phyloP scores from a whole-genome alignment of 2,888 invertebrate genomes.

The Timema cristinae region DNA sequence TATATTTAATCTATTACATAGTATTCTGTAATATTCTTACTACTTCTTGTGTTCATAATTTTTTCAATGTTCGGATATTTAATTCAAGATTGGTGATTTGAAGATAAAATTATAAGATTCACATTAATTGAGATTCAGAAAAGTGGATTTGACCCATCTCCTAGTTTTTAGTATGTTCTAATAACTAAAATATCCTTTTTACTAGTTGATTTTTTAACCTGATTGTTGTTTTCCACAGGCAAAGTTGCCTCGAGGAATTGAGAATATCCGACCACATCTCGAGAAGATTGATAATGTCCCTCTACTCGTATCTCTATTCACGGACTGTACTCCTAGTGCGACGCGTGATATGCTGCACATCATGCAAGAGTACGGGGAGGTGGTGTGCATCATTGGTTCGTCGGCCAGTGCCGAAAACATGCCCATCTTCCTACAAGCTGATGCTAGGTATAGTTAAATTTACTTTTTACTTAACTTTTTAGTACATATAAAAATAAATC shows the following conservation, averaged over 20 bases:
- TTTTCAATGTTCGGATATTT: too few species aligned
- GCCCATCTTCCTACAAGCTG: constrained; percentile 90
- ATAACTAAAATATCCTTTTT: background rate
- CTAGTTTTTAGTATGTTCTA: background rate
- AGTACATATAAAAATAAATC: too few species aligned
- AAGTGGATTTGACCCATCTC: too few species aligned
- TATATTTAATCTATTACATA: too few species aligned
- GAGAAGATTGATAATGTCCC: constrained; percentile 97
- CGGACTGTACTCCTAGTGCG: constrained; percentile 91
- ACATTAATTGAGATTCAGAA: too few species aligned
- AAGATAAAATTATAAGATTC: too few species aligned
- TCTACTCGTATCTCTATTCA: constrained; percentile 92
- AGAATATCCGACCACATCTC: constrained; percentile 93
- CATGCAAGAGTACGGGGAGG: constrained; percentile 70
- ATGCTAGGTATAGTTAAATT: constrained; percentile 61
- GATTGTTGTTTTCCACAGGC: constrained; percentile 54
- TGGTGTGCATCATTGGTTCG: constrained; percentile 91
- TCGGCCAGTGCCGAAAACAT: constrained; percentile 87
- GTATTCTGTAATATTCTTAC: too few species aligned
- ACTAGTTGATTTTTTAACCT: constrained; percentile 20
- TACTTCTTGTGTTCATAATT: too few species aligned
- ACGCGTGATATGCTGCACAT: constrained; percentile 90
- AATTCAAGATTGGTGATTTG: too few species aligned
- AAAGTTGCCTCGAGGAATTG: constrained; percentile 92
- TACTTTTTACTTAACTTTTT: background rate